Evolutionary conservation across 2,113 vertebrate genomes (phyloP).

Genomic region (Amblyornis subalaris): DNA sequence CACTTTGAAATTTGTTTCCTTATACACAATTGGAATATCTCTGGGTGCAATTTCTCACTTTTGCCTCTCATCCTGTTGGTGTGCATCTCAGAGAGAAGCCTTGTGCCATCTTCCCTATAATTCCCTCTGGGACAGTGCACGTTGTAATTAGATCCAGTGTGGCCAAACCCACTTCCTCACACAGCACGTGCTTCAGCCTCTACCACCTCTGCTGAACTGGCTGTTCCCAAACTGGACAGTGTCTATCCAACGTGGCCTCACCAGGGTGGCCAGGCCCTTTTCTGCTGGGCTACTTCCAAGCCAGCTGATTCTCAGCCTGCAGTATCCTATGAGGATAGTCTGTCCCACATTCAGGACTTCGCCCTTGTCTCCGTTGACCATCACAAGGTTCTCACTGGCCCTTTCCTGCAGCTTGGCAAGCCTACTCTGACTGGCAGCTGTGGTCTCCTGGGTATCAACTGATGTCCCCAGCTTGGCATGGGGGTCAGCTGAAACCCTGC

Average conservation of each 20-base stretch:
- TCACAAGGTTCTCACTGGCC: not conserved
- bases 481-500: not conserved
- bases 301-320: not conserved
- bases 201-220: not conserved
- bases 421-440: not conserved
- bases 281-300: not conserved
- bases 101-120: not conserved
- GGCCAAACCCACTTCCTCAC: not conserved
- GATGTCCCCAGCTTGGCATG: not conserved
- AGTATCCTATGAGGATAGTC: not conserved
- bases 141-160: not conserved
- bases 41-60: not conserved
- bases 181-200: not conserved
- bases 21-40: not conserved
- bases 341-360: not conserved
- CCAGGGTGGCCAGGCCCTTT: not conserved
- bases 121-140: not conserved
- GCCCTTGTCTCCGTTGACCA: not conserved
- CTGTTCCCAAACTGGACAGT: not conserved
- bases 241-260: not conserved
- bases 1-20: not conserved
- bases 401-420: not conserved
- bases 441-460: not conserved
- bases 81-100: not conserved
- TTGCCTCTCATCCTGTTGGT: not conserved